phyloP scores from a whole-genome alignment of 2,888 invertebrate species.

The Heliconius cydno region DNA sequence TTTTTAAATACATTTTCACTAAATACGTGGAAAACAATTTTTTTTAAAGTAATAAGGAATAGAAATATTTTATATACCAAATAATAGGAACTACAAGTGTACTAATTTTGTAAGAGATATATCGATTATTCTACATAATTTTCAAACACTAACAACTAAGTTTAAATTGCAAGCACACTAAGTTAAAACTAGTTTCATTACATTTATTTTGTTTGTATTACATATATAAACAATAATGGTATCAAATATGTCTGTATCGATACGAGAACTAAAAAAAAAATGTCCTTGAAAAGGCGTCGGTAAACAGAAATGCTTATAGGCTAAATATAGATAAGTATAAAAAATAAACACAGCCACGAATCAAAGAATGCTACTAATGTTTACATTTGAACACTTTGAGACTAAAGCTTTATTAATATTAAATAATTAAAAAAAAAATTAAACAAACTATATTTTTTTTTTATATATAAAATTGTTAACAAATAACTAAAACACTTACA shows the following conservation, averaged over 20 bases:
- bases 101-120: no score
- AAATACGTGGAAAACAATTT: not conserved
- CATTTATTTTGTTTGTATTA: not conserved
- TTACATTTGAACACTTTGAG: not conserved
- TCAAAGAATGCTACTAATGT: not conserved
- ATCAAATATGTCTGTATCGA: not conserved
- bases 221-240: not conserved
- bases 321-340: slow-evolving; percentile 1
- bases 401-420: not conserved
- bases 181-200: not conserved
- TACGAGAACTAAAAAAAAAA: not conserved
- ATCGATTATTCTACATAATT: no score
- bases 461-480: not conserved
- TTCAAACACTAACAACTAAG: no score
- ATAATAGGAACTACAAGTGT: no score
- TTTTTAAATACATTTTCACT: not conserved
- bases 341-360: not conserved
- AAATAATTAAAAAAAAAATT: not conserved
- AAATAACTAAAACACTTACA: not conserved
- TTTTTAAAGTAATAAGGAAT: not conserved
- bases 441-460: not conserved
- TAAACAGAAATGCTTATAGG: not conserved
- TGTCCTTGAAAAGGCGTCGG: slow-evolving; percentile 25
- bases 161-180: not conserved
- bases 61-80: no score